A percentile compares a stretch with the other conserved stretches of the same genome.
These are phyloP conservation scores for Ditula angustiorana DNA, from an alignment of 2,888 invertebrate genomes.

Conservation along the genomic window DNA sequence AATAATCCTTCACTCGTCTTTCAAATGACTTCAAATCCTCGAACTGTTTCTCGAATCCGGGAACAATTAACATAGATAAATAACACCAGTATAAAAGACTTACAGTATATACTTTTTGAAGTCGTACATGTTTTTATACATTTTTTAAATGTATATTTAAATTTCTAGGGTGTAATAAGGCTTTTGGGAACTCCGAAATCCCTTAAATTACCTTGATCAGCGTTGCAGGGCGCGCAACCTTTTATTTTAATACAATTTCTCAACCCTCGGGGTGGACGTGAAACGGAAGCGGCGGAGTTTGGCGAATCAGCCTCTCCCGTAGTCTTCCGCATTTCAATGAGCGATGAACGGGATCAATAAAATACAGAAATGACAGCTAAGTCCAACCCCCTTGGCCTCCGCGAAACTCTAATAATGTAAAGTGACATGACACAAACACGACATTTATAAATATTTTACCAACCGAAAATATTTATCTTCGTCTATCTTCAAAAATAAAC, in stretches of 20 bases:
- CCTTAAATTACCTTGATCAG: background rate
- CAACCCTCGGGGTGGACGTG: background rate
- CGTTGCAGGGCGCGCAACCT: background rate
- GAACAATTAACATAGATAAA: too few relatives aligned
- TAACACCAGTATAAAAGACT: too few relatives aligned
- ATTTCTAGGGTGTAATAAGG: background rate
- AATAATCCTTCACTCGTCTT: too few relatives aligned
- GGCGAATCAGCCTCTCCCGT: background rate
- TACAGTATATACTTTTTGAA: too few relatives aligned
- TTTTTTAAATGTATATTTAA: background rate
- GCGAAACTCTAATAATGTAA: background rate
- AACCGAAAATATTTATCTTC: too few relatives aligned
- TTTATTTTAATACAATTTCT: constrained; percentile 23
- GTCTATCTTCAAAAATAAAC: too few relatives aligned
- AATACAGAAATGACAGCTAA: background rate
- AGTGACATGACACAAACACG: background rate
- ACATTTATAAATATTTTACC: background rate
- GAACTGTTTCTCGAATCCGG: too few relatives aligned
- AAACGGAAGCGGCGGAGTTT: background rate
- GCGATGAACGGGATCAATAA: background rate
- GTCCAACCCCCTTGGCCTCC: background rate
- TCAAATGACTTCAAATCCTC: too few relatives aligned
- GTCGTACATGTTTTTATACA: too few relatives aligned
- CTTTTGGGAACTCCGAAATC: background rate
- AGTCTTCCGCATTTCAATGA: constrained; percentile 28